Conservation (phyloP, 2,888 invertebrate species). For the Therioaphis trifolii region DNA sequence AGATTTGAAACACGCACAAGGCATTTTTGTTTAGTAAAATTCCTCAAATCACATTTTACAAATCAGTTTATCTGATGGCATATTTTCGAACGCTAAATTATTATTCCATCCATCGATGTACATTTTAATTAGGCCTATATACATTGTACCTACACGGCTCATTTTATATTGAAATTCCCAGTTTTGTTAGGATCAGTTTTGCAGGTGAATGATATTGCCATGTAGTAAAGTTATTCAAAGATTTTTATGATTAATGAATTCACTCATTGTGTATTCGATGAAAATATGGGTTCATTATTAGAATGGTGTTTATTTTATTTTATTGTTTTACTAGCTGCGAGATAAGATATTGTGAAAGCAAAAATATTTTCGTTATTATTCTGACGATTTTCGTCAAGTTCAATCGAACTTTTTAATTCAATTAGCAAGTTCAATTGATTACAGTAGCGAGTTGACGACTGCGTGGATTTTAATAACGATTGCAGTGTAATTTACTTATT, state of each 20-base stretch:
- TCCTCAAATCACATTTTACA: no score
- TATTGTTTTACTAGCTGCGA: neutral
- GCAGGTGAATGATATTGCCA: neutral
- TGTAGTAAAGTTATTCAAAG: slow-evolving; percentile 7
- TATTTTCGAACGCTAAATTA: no score
- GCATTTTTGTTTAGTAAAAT: no score
- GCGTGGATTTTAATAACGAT: no score
- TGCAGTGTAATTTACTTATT: no score
- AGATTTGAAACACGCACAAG: no score
- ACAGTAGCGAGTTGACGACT: no score
- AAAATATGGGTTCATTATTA: slow-evolving; percentile 36
- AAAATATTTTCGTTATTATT: neutral
- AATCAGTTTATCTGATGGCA: no score
- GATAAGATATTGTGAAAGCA: neutral
- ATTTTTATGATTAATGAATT: slow-evolving; percentile 47
- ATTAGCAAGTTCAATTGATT: no score
- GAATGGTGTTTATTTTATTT: slow-evolving; percentile 12
- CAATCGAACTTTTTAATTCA: no score
- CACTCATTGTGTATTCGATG: neutral
- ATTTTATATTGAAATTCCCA: neutral
- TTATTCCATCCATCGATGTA: neutral
- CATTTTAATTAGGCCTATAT: slow-evolving; percentile 16
- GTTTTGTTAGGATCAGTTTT: slow-evolving; percentile 12
- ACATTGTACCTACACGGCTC: neutral
- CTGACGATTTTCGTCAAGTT: neutral